Evolutionary conservation across 1,140 invertebrate genomes (phyloP), one percentile per base, ranked within the genome.

Genomic region (Neodiprion virginianus): DNA sequence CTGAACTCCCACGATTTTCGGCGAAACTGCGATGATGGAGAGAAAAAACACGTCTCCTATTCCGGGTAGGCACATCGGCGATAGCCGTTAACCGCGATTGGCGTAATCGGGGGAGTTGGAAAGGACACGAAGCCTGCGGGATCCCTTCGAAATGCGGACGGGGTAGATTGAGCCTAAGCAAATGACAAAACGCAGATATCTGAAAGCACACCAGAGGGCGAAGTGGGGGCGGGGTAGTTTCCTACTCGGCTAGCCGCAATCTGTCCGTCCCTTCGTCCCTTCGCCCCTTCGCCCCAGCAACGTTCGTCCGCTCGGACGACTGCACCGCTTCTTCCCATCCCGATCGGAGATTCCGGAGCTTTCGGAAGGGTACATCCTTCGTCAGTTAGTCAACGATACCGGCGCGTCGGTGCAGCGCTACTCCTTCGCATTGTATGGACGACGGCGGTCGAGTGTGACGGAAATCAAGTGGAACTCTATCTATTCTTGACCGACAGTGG

Each of bases 401-500:
- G 79, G 72, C 71, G 79, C 76, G n/a, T 3, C 53, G n/a, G 8
- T 12, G n/a, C 53, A 14, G n/a, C n/a, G 11, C n/a, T 17, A 72
- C 77, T 80, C 82, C 79, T 80, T 82, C 80, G 77, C 80, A 75
- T 82, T 84, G 5, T 40, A 83, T 80, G 81, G 80, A 74, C 76
- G 72, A 76, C 74, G 76, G 70, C 75, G 76, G 50, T 79, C 78
- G 77, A 80, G 48, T 76, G 74, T 74, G 72, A 76, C 81, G 81
- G 83, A 87, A 86, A 84, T 85, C 83, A 83, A 84, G 72, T 80
- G 76, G 77, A 81, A 83, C 83, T 77, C 83, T 86, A 84, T 85
- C 83, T 87, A 80, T 83, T 77, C 80, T 73, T 81, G 71, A 76
- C 79, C 73, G 66, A 75, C 77, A 79, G 75, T 75, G 75, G 71